Conservation (phyloP, 2,888 invertebrate genomes). For the Lycocerus yunnanus region DNA sequence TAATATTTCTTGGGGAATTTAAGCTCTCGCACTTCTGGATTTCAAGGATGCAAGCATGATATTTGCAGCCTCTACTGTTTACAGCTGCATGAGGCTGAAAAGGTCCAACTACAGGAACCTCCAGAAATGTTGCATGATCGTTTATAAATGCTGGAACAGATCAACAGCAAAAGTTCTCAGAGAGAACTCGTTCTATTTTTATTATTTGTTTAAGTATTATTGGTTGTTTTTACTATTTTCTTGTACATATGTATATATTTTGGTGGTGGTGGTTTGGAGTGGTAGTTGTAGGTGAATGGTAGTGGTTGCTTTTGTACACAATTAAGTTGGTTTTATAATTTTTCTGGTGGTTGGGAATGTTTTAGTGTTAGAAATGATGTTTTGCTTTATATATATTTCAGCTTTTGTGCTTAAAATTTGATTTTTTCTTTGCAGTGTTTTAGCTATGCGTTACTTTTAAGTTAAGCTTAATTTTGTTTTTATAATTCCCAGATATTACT, state of each 20-base stretch:
- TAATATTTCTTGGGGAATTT: conserved; percentile 33
- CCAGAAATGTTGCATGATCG: conserved; percentile 43
- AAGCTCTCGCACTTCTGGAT: conserved; percentile 35
- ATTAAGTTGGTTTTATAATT: conserved; percentile 1
- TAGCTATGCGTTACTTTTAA: conserved; percentile 26
- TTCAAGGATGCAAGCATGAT: conserved; percentile 43
- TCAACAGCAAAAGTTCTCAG: conserved; percentile 40
- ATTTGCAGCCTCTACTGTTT: conserved; percentile 41
- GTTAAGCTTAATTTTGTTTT: conserved; percentile 18
- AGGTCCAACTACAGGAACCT: conserved; percentile 48
- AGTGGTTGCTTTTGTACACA: conserved; percentile 8
- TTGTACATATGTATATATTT: conserved; percentile 33
- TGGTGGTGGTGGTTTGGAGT: conserved; percentile 27
- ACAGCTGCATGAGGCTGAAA: conserved; percentile 44
- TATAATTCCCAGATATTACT: conserved; percentile 66
- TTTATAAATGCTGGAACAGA: conserved; percentile 37
- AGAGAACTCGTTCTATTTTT: conserved; percentile 37
- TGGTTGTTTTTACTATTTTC: conserved; percentile 22
- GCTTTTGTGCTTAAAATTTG: conserved; percentile 35
- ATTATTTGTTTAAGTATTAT: conserved; percentile 26
- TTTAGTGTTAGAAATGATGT: conserved; percentile 21
- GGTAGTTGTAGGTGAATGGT: conserved; percentile 12
- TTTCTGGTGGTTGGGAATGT: conserved; percentile 12
- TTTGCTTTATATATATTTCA: conserved; percentile 26
- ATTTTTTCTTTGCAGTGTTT: conserved; percentile 27